phyloP scores from a whole-genome alignment of 2,888 invertebrate species.

The Nomada fabriciana region DNA sequence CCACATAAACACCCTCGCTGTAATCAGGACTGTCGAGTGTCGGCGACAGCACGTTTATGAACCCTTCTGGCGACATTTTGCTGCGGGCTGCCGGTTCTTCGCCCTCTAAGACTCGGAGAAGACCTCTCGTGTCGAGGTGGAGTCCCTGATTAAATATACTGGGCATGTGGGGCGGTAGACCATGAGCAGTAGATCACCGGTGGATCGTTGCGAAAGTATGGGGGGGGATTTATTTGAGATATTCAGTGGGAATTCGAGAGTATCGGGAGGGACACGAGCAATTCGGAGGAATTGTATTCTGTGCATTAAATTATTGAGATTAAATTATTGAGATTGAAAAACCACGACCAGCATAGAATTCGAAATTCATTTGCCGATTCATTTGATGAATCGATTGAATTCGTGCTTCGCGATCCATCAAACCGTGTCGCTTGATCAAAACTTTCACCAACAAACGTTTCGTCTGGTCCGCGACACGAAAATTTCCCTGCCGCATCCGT shows the following conservation, averaged over 20 bases:
- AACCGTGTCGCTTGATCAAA: neutral
- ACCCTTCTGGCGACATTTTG: neutral
- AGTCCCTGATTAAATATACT: constrained; percentile 23
- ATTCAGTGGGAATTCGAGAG: too few species aligned
- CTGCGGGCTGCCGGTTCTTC: neutral
- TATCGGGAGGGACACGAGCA: too few species aligned
- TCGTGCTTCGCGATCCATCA: neutral
- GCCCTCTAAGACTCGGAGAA: constrained; percentile 18
- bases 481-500: neutral
- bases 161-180: neutral
- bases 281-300: too few species aligned
- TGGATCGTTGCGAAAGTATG: neutral
- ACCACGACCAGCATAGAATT: neutral
- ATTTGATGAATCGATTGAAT: constrained; percentile 21
- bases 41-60: constrained; percentile 34
- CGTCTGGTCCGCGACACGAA: neutral
- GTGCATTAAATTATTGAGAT: too few species aligned
- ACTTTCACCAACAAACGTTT: neutral
- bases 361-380: constrained; percentile 1
- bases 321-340: too few species aligned
- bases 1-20: constrained; percentile 53
- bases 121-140: neutral
- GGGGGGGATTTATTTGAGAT: too few species aligned
- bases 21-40: constrained; percentile 44
- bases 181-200: neutral